phyloP scores from a whole-genome alignment of 2,113 vertebrate species.

The Prochilodus magdalenae region DNA sequence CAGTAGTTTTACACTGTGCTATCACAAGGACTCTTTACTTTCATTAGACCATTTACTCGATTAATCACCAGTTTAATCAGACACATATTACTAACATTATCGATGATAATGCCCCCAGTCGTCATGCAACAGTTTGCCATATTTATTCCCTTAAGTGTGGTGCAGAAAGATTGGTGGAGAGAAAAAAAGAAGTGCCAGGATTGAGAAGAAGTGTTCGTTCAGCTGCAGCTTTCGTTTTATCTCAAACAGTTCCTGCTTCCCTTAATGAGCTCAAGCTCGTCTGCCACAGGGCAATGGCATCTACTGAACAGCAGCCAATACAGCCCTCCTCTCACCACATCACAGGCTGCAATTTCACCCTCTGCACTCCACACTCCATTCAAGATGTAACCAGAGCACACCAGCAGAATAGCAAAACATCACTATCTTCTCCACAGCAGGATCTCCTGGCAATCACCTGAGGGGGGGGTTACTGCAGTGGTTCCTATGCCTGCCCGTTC shows the following conservation, averaged over 20 bases:
- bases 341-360: slow-evolving; percentile 2
- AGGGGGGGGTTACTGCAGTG: not conserved
- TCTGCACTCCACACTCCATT: not conserved
- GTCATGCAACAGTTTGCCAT: too few species aligned
- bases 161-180: not conserved
- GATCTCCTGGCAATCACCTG: not conserved
- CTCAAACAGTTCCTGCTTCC: slow-evolving; percentile 8
- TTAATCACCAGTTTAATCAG: too few species aligned
- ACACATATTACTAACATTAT: too few species aligned
- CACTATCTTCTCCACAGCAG: not conserved
- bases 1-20: too few species aligned
- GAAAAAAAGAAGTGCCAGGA: not conserved
- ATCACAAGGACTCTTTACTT: too few species aligned
- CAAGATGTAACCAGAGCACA: slow-evolving; percentile 16
- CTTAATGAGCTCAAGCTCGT: slow-evolving; percentile 22
- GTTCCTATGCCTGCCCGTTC: not conserved
- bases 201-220: not conserved
- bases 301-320: slow-evolving; percentile 17
- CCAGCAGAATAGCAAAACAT: not conserved
- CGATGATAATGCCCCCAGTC: too few species aligned
- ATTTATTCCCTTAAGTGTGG: too few species aligned
- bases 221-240: slow-evolving; percentile 9
- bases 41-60: too few species aligned
- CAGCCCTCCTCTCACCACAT: slow-evolving; percentile 15
- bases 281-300: not conserved